Evolutionary conservation across 2,113 vertebrate species (phyloP).

Genomic region (Daubentonia madagascariensis): DNA sequence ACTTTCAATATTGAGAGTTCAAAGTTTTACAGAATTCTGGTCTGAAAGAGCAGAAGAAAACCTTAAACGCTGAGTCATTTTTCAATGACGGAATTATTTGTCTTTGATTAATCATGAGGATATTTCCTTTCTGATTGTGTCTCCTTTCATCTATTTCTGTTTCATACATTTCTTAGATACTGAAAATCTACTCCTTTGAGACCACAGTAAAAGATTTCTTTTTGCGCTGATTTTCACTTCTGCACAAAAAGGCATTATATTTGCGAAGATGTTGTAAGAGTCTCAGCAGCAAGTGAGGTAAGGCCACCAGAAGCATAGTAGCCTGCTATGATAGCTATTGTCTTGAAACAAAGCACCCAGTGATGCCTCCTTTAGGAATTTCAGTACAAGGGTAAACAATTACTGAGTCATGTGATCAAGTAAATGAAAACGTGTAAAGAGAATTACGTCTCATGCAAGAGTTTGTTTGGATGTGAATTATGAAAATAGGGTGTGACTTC

Average conservation of each 20-base stretch:
- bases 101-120: slow-evolving; percentile 68
- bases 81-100: slow-evolving; percentile 60
- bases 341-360: slow-evolving; percentile 47
- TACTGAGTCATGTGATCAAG: neutral
- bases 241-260: slow-evolving; percentile 27
- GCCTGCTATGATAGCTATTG: neutral
- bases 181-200: slow-evolving; percentile 40
- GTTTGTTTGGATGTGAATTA: neutral
- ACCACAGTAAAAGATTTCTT: slow-evolving; percentile 21
- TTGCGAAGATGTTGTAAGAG: slow-evolving; percentile 37
- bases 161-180: slow-evolving; percentile 59
- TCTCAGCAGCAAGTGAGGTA: neutral
- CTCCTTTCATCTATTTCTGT: slow-evolving; percentile 61
- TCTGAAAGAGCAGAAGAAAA: slow-evolving; percentile 63
- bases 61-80: slow-evolving; percentile 61
- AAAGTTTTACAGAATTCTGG: slow-evolving; percentile 16
- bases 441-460: neutral
- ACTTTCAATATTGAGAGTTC: slow-evolving; percentile 44
- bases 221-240: slow-evolving; percentile 20
- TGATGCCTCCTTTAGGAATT: neutral
- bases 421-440: neutral
- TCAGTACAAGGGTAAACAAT: neutral
- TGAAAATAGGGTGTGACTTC: slow-evolving; percentile 22
- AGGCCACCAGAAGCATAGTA: neutral
- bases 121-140: slow-evolving; percentile 67